phyloP scores from a whole-genome alignment of 2,797 vertebrate genomes.

The Nothura maculosa region DNA sequence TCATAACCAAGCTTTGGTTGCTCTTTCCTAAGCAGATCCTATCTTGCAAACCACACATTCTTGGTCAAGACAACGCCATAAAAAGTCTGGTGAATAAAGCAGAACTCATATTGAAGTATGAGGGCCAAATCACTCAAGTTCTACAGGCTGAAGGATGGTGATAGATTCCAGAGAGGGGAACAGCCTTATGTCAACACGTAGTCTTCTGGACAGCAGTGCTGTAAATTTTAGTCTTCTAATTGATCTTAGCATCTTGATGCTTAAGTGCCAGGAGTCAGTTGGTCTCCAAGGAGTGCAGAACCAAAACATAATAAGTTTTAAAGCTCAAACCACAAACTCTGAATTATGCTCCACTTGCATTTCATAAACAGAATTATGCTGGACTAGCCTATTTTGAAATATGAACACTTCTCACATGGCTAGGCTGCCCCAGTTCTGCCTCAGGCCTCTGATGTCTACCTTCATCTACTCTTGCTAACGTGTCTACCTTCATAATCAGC shows the following conservation, averaged over 20 bases:
- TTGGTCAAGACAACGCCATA: not conserved
- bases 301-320: slow-evolving; percentile 38
- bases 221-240: not conserved
- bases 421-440: slow-evolving; percentile 38
- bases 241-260: not conserved
- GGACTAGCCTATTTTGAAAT: slow-evolving; percentile 67
- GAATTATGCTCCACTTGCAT: slow-evolving; percentile 65
- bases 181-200: not conserved
- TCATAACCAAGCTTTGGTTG: not conserved
- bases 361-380: slow-evolving; percentile 68
- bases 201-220: not conserved
- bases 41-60: slow-evolving; percentile 45
- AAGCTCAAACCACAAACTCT: slow-evolving; percentile 55
- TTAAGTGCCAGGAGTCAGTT: not conserved
- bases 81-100: not conserved
- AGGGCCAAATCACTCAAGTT: not conserved
- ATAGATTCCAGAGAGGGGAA: not conserved
- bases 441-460: slow-evolving; percentile 55
- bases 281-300: not conserved
- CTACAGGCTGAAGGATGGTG: not conserved
- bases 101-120: not conserved
- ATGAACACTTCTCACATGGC: slow-evolving; percentile 3
- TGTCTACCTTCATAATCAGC: not conserved
- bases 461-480: not conserved
- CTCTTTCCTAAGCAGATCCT: slow-evolving; percentile 26